Evolutionary conservation across 2,888 invertebrate genomes (phyloP), one percentile per base, ranked within the genome.

Genomic region (Cephus pygmeus): DNA sequence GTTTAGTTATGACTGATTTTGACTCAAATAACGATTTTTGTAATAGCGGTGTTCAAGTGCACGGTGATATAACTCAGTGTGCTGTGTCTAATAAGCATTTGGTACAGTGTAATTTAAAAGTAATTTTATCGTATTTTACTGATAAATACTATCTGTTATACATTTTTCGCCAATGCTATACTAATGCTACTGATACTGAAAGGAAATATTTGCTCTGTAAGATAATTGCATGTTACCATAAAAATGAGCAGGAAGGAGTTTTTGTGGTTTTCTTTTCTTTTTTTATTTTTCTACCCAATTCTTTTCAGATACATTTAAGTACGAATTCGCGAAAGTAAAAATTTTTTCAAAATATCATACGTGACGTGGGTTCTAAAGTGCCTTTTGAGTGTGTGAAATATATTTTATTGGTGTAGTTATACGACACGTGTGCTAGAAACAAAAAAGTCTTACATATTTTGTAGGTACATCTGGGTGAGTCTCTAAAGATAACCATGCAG

Each of bases 401-500:
- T 23, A 56, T 56, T 23, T 56, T 56, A 23, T 15, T 56, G 9
- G 23, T 23, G 23, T 15, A 9, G 56, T 23, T 56, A 23, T 23
- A 23, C 23, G 23, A 15, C 1, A 56, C 56, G 23, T 56, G 56
- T 56, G 56, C 56, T 56, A 56, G 23, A 23, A 6, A 56, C 15
- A 56, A 56, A 56, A 56, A 56, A 56, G 56, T 56, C 23, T 56
- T 56, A 23, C 6, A 56, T 56, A 56, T 56, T 56, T 56, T 56
- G 6, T 56, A 56, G 56, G 23, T 76, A 71, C 36, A 69, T 76
- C 40, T 76, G 36, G 23, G 75, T 35, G 75, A 71, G 78, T 76
- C 69, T 79, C 81, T 81, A 85, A 83, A 84, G 79, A 82, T 82
- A 84, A 81, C 78, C 73, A 73, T 78, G 78, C 76, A 35, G 71